Base-by-base conservation (phyloP, 2,113 vertebrate species). In the Rallus limicola region DNA sequence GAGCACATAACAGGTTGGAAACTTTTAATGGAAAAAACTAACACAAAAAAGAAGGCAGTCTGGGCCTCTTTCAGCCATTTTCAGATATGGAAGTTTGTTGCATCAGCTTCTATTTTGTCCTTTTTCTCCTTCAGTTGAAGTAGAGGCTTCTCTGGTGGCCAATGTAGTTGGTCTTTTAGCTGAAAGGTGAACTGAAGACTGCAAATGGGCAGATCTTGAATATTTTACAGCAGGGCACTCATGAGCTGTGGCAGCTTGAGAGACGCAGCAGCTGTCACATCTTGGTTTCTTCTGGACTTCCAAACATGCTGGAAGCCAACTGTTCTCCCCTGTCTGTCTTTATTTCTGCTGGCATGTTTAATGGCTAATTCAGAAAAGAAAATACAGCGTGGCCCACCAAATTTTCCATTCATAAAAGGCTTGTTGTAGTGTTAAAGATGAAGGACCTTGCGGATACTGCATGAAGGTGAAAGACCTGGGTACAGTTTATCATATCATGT, bases 201-300 rank as follows among this genome's bases (percentile, higher is more conserved):
- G 26, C 31, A 74, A 53, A 77, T 29, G 50, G 55, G 14, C 71
- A 83, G 34, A 70, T 82, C 80, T 60, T 33, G 18, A 80, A 28
- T 77, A 76, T 93, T 94, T 88, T 83, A 59, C 59, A 46, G 44
- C 80, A 62, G 44, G 81, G 46, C 64, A 65, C 36, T 92, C 24
- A 4, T 24, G 68, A 90, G 50, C 82, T 36, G 5, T 1, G 10
- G 19, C 81, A 79, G 63, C 59, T 80, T 93, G 44, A 80, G 59
- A 79, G 75, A 74, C 34, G 40, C 50, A 83, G n/a, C 83, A 81
- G 59, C 72, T 96, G 92, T 92, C 72, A 52, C 44, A 33, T 86
- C 63, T 71, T 88, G 59, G 33, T 93, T 95, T 91, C 80, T 86
- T 81, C 83, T 91, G 81, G 56, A 25, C 80, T 91, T 92, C 59